Percentiles rank a stretch among this genome's conserved stretches.
These are phyloP conservation scores for Leptinotarsa defecta DNA, from an alignment of 1,140 invertebrate species.

Conservation along the genomic window DNA sequence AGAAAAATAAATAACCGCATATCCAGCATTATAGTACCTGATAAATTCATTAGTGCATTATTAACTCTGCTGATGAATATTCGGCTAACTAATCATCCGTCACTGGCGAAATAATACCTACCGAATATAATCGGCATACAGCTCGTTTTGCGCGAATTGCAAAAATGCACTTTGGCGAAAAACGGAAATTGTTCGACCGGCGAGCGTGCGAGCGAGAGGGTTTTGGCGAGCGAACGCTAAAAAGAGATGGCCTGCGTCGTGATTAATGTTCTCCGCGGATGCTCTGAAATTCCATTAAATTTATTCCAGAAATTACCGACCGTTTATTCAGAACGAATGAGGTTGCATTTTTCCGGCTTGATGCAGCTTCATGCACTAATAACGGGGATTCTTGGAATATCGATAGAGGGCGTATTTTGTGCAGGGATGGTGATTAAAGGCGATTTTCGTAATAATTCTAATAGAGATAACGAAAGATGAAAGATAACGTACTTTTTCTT, in stretches of 20 bases:
- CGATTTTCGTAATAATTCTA: too few relatives aligned
- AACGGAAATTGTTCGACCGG: not conserved
- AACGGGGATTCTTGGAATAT: too few relatives aligned
- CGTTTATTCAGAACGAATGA: constrained; percentile 2
- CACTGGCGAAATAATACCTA: not conserved
- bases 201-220: not conserved
- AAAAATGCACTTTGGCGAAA: constrained; percentile 5
- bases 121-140: not conserved
- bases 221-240: too few relatives aligned
- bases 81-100: not conserved
- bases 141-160: not conserved
- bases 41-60: too few relatives aligned
- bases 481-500: too few relatives aligned
- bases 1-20: too few relatives aligned
- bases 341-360: not conserved
- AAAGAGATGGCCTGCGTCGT: not conserved
- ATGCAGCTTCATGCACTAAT: not conserved
- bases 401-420: too few relatives aligned
- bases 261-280: constrained; percentile 8
- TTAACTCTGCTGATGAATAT: too few relatives aligned
- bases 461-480: too few relatives aligned
- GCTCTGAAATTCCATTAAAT: not conserved
- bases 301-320: constrained; percentile 5
- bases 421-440: too few relatives aligned
- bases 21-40: too few relatives aligned